These are phyloP conservation scores for Corella eumyota DNA, from an alignment of 23 tunicate genomes.

Conservation along the genomic window DNA sequence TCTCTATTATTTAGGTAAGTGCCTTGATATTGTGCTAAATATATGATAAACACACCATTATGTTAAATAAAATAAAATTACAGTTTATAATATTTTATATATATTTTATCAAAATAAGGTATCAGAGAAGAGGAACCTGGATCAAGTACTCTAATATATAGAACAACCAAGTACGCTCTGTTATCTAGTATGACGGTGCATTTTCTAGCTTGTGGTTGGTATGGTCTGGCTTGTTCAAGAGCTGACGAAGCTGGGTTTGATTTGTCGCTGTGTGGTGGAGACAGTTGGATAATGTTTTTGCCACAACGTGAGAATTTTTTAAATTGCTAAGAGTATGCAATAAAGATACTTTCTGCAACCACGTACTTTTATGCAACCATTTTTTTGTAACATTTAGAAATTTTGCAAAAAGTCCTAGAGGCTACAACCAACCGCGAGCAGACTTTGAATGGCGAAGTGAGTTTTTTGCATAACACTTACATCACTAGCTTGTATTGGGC, in stretches of 20 bases:
- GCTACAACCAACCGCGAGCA: slow-evolving; percentile 4
- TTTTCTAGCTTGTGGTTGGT: slow-evolving; percentile 84
- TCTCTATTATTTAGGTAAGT: slow-evolving; percentile 64
- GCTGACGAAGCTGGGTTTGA: slow-evolving; percentile 32
- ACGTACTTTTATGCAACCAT: neutral
- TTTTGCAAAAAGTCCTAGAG: slow-evolving; percentile 11
- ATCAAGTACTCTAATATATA: slow-evolving; percentile 54
- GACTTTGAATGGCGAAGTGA: slow-evolving; percentile 24
- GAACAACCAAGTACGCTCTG: slow-evolving; percentile 47
- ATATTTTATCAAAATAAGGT: slow-evolving; percentile 5
- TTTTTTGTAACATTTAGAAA: too few species aligned
- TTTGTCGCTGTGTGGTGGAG: slow-evolving; percentile 31
- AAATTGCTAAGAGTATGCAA: neutral
- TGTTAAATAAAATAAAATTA: neutral
- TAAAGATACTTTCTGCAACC: neutral
- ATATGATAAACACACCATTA: neutral
- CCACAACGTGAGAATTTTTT: slow-evolving; percentile 38
- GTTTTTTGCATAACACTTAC: slow-evolving; percentile 64
- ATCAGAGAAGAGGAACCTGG: slow-evolving; percentile 74
- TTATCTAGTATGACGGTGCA: slow-evolving; percentile 44
- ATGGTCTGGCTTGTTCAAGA: slow-evolving; percentile 56
- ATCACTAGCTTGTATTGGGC: slow-evolving; percentile 87
- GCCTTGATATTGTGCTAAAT: neutral
- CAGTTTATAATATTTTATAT: neutral
- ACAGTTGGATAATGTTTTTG: slow-evolving; percentile 67